Evolutionary conservation across 1,140 invertebrate genomes (phyloP).

Genomic region (Bombus pascuorum): DNA sequence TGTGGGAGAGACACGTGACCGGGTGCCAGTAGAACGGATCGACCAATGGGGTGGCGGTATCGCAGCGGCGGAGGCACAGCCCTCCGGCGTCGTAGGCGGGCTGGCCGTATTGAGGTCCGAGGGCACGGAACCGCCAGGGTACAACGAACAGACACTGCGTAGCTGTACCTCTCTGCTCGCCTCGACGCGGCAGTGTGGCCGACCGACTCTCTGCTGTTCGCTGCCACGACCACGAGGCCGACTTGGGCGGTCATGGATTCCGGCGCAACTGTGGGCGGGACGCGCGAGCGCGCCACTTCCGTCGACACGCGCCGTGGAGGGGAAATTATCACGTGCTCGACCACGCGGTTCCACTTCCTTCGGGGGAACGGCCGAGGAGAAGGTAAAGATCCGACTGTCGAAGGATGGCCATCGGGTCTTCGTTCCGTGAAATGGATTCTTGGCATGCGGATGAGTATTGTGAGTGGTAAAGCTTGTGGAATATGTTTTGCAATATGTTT

Average conservation of each 20-base stretch:
- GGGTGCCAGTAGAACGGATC: slow-evolving; percentile 43
- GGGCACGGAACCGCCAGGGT: slow-evolving; percentile 66
- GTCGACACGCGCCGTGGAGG: slow-evolving; percentile 57
- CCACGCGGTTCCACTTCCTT: slow-evolving; percentile 73
- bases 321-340: slow-evolving; percentile 77
- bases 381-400: slow-evolving; percentile 30
- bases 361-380: slow-evolving; percentile 22
- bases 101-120: slow-evolving; percentile 65
- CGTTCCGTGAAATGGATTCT: background rate
- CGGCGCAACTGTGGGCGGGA: slow-evolving; percentile 74
- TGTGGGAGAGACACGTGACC: slow-evolving; percentile 75
- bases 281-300: slow-evolving; percentile 68
- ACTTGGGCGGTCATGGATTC: slow-evolving; percentile 68
- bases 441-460: background rate
- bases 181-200: slow-evolving; percentile 72
- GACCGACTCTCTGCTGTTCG: slow-evolving; percentile 68
- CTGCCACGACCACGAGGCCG: slow-evolving; percentile 54
- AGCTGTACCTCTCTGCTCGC: slow-evolving; percentile 46
- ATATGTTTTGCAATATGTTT: background rate
- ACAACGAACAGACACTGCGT: slow-evolving; percentile 42
- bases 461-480: background rate
- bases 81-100: slow-evolving; percentile 80
- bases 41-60: slow-evolving; percentile 78
- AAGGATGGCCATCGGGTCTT: background rate
- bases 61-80: slow-evolving; percentile 72